Percentiles rank a stretch among this genome's conserved stretches.
phyloP scores from a whole-genome alignment of 2,797 vertebrate species.

The Acanthis flammea region DNA sequence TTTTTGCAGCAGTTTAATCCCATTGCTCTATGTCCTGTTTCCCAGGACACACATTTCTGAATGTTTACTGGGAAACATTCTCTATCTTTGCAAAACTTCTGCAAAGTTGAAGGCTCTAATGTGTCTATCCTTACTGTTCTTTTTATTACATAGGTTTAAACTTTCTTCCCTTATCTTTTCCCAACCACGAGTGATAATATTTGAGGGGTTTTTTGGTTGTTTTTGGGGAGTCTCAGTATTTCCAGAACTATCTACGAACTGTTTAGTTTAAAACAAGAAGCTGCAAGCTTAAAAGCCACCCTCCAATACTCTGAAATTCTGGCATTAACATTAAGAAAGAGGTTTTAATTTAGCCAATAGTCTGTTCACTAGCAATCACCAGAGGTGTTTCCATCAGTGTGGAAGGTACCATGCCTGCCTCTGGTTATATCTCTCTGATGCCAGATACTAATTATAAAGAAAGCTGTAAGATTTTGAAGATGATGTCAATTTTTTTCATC shows the following conservation, averaged over 20 bases:
- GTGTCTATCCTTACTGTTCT: not conserved
- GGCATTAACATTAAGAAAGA: not conserved
- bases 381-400: not conserved
- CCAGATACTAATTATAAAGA: not conserved
- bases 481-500: not conserved
- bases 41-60: not conserved
- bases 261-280: not conserved
- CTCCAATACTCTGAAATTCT: not conserved
- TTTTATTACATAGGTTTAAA: not conserved
- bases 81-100: not conserved
- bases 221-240: not conserved
- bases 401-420: not conserved
- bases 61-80: not conserved
- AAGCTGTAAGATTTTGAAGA: not conserved
- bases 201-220: not conserved
- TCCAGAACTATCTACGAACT: not conserved
- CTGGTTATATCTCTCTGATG: not conserved
- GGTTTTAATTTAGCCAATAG: not conserved
- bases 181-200: not conserved
- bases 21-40: not conserved
- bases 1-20: not conserved
- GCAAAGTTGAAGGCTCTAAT: not conserved
- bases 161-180: not conserved
- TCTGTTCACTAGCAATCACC: not conserved
- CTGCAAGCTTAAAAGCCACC: not conserved